phyloP scores from a whole-genome alignment of 1,140 invertebrate species.

The Drosophila suzukii region DNA sequence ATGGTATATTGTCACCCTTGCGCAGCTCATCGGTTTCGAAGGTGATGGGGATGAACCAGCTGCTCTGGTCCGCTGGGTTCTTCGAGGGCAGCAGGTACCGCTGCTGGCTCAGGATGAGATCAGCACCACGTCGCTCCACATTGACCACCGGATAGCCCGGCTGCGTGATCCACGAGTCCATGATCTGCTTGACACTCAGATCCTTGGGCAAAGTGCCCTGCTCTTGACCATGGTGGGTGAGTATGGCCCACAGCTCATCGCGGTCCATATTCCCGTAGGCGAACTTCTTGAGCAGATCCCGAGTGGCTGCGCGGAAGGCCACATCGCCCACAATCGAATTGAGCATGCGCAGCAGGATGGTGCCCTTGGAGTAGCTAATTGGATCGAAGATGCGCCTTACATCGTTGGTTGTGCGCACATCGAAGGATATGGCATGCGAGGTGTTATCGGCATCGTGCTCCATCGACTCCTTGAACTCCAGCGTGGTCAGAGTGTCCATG shows the following conservation, averaged over 20 bases:
- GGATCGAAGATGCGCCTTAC: slow-evolving; percentile 93
- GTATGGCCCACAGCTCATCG: slow-evolving; percentile 89
- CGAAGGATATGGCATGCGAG: slow-evolving; percentile 89
- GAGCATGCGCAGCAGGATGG: slow-evolving; percentile 92
- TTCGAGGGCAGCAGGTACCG: slow-evolving; percentile 69
- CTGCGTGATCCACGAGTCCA: slow-evolving; percentile 93
- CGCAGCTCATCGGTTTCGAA: slow-evolving; percentile 84
- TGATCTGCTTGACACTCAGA: slow-evolving; percentile 88
- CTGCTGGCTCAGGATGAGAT: slow-evolving; percentile 69
- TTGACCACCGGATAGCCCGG: slow-evolving; percentile 93
- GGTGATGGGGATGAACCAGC: slow-evolving; percentile 87
- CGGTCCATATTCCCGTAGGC: slow-evolving; percentile 89
- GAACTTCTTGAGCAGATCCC: slow-evolving; percentile 86
- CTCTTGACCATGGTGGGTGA: slow-evolving; percentile 86
- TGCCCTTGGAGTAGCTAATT: slow-evolving; percentile 95
- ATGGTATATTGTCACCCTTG: slow-evolving; percentile 68
- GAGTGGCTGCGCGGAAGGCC: slow-evolving; percentile 89
- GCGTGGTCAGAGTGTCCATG: slow-evolving; percentile 90
- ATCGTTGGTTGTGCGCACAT: slow-evolving; percentile 89
- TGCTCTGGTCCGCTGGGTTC: slow-evolving; percentile 55
- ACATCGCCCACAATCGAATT: slow-evolving; percentile 89
- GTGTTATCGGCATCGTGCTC: slow-evolving; percentile 89
- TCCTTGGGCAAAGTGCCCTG: slow-evolving; percentile 84
- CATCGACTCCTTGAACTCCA: slow-evolving; percentile 90
- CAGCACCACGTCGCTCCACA: slow-evolving; percentile 82